phyloP scores from a whole-genome alignment of 2,888 invertebrate genomes.

The Lycophotia porphyrea region DNA sequence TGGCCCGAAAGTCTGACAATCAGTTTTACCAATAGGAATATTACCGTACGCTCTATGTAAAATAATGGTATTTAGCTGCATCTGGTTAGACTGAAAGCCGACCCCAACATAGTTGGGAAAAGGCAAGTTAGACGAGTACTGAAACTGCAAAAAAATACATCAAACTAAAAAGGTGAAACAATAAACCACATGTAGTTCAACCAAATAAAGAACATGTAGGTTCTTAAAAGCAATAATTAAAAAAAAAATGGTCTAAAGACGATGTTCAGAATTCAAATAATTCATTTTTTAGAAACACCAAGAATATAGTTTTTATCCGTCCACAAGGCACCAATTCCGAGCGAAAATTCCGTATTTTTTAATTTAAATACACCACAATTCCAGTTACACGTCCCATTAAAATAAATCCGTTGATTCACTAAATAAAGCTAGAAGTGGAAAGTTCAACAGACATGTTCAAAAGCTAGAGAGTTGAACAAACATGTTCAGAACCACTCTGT shows the following conservation, averaged over 20 bases:
- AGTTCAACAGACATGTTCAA: not conserved
- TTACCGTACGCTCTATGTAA: not conserved
- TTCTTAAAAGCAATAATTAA: not conserved
- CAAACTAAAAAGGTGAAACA: not conserved
- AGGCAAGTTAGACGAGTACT: not conserved
- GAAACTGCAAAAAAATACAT: not conserved
- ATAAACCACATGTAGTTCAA: no score
- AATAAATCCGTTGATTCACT: not conserved
- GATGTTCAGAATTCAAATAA: not conserved
- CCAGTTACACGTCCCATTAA: not conserved
- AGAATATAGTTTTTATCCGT: not conserved
- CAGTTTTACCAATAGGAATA: not conserved
- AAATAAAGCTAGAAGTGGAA: slow-evolving; percentile 10
- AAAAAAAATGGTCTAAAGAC: not conserved
- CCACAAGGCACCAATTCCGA: not conserved
- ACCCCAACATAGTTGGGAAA: not conserved
- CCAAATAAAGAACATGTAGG: not conserved
- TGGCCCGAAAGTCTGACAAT: not conserved
- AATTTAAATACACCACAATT: not conserved
- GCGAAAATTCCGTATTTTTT: not conserved
- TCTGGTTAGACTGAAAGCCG: not conserved
- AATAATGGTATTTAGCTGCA: not conserved
- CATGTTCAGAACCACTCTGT: slow-evolving; percentile 12
- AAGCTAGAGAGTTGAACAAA: slow-evolving; percentile 34
- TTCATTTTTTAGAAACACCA: not conserved